phyloP scores from a whole-genome alignment of 2,113 vertebrate species.

The Argyrosomus japonicus region DNA sequence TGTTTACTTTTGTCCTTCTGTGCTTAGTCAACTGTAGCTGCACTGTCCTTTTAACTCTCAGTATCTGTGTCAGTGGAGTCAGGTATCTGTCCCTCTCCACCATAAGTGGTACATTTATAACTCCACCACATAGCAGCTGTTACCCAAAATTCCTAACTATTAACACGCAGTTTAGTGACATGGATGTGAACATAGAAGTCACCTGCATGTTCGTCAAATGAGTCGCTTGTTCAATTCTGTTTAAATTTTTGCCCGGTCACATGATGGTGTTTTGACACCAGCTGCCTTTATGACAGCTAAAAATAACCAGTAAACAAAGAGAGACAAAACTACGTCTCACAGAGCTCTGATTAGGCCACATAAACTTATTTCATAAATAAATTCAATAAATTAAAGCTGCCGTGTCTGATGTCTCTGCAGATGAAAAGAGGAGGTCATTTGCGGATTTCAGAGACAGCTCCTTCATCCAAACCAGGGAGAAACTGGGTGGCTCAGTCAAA shows the following conservation, averaged over 20 bases:
- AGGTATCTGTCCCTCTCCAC: constrained; percentile 55
- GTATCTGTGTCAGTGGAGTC: constrained; percentile 72
- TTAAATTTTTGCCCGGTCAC: not conserved
- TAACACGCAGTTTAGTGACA: not conserved
- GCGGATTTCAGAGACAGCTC: constrained; percentile 74
- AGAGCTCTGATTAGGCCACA: not conserved
- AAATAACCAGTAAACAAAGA: not conserved
- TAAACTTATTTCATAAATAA: constrained; percentile 2
- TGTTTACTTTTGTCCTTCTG: constrained; percentile 41
- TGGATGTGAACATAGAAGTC: not conserved
- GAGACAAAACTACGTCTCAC: not conserved
- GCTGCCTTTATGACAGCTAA: not conserved
- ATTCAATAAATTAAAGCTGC: not conserved
- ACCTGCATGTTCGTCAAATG: not conserved
- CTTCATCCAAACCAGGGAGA: constrained; percentile 65
- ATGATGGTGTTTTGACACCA: not conserved
- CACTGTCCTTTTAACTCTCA: constrained; percentile 26
- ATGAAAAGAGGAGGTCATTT: constrained; percentile 76
- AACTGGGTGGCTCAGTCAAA: constrained; percentile 78
- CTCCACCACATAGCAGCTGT: constrained; percentile 65
- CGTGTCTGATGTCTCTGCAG: constrained; percentile 67
- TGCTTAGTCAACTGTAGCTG: constrained; percentile 52
- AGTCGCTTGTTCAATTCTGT: not conserved
- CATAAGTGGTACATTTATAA: constrained; percentile 71
- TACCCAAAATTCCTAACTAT: constrained; percentile 15